These are phyloP conservation scores for Scomberomorus guttatus DNA, from an alignment of 2,797 vertebrate genomes.

Conservation along the genomic window DNA sequence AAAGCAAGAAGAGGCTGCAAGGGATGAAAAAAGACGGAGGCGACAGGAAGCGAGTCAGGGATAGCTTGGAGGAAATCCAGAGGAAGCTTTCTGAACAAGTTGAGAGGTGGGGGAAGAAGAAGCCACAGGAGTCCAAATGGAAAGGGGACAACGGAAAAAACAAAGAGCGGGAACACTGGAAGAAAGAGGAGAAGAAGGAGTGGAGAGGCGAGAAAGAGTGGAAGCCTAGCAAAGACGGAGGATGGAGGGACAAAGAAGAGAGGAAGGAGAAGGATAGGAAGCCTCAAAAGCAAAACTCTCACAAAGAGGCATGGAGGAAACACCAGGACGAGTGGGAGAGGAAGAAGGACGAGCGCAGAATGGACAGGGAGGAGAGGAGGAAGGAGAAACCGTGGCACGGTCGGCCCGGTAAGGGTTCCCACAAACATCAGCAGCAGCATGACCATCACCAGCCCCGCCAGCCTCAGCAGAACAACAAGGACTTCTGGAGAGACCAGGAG, in stretches of 20 bases:
- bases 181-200: slow-evolving; percentile 76
- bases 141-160: slow-evolving; percentile 72
- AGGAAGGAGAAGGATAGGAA: slow-evolving; percentile 68
- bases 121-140: slow-evolving; percentile 72
- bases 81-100: slow-evolving; percentile 81
- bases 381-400: slow-evolving; percentile 82
- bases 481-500: slow-evolving; percentile 85
- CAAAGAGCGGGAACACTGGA: slow-evolving; percentile 66
- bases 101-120: slow-evolving; percentile 78
- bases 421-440: slow-evolving; percentile 51
- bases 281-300: slow-evolving; percentile 72
- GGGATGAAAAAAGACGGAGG: slow-evolving; percentile 77
- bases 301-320: slow-evolving; percentile 82
- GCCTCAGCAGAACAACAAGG: slow-evolving; percentile 57
- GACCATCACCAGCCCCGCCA: slow-evolving; percentile 57
- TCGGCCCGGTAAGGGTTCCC: slow-evolving; percentile 37
- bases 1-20: slow-evolving; percentile 81
- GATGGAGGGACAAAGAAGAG: slow-evolving; percentile 58
- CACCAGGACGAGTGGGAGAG: slow-evolving; percentile 84
- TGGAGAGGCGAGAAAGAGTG: slow-evolving; percentile 66
- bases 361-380: slow-evolving; percentile 81
- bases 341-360: slow-evolving; percentile 79
- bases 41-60: slow-evolving; percentile 71
- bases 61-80: slow-evolving; percentile 81
- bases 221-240: slow-evolving; percentile 72